phyloP scores from a whole-genome alignment of 2,888 invertebrate species.

The Andrena marginata region DNA sequence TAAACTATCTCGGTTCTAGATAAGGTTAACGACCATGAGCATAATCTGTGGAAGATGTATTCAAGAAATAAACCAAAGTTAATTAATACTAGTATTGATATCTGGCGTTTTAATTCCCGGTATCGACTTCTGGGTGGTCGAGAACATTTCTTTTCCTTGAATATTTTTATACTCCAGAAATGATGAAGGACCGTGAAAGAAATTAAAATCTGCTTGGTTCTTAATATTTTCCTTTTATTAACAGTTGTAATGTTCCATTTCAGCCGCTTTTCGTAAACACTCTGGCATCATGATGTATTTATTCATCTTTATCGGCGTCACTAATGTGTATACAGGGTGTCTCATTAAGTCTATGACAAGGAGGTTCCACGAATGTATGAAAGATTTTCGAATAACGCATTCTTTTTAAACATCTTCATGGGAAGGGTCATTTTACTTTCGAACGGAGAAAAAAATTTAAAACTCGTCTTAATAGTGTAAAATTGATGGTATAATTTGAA shows the following conservation, averaged over 20 bases:
- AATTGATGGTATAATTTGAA: background rate
- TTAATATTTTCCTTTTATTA: conserved; percentile 27
- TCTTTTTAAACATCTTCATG: background rate
- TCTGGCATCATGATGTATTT: background rate
- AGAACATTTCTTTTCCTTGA: background rate
- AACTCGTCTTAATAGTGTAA: background rate
- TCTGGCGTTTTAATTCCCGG: background rate
- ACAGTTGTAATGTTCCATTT: conserved; percentile 28
- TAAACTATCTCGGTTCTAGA: too few species aligned
- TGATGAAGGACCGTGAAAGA: background rate
- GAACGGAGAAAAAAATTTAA: background rate
- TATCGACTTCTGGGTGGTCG: background rate
- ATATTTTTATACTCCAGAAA: background rate
- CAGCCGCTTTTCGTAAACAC: background rate
- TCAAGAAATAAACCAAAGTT: background rate
- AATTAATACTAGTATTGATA: background rate
- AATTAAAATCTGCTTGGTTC: background rate
- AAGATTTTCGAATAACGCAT: too few species aligned
- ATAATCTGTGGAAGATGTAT: background rate
- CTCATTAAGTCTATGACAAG: background rate
- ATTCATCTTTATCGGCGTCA: conserved; percentile 3
- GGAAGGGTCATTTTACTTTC: background rate
- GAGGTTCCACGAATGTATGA: background rate
- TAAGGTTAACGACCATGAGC: too few species aligned
- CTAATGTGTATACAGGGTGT: background rate